Base-by-base conservation (phyloP, 2,113 vertebrate genomes). In the Mola mola region DNA sequence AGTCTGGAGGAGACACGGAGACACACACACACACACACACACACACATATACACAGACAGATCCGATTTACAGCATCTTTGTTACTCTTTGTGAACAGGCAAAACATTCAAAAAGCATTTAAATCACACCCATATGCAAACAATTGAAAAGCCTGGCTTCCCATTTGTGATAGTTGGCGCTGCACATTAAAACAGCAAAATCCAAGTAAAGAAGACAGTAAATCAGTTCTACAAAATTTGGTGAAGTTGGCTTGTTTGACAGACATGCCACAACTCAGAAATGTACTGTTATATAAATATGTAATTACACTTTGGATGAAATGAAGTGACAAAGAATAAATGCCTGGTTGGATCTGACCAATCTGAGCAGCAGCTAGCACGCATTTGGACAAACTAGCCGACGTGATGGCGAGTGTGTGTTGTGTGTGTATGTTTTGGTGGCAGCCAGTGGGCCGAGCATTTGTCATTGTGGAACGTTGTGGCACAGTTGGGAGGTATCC, bases 61-160 rank as follows among this genome's bases (percentile, higher is more conserved):
- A 66, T 68, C 49, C 67, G 2, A 7, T 29, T 29, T 29, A 29
- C 28, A 9, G 10, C 1, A 49, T 44, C 41, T 61, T 74, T 76
- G 48, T 74, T 67, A 46, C 25, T 66, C 57, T 68, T 74, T 68
- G 65, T 19, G 43, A 55, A 56, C 44, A 72, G 38, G 57, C 53
- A 63, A 74, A 81, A 61, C 65, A 80, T 76, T 72, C 61, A 62
- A 67, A 83, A 73, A 60, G 28, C 42, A 62, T 80, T 75, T 58
- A 48, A 78, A 80, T 69, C 46, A 60, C 46, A 69, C 72, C 81
- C 84, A 82, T 78, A 75, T 84, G 81, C 72, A 81, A 85, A 75
- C 72, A 65, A 75, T 63, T 47, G 46, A 59, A 46, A 66, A 56
- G 17, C 16, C 53, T 29, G 58, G 52, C 61, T 70, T 34, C 42